Conservation (phyloP, 2,888 invertebrate species). For the Yponomeuta sedellus region DNA sequence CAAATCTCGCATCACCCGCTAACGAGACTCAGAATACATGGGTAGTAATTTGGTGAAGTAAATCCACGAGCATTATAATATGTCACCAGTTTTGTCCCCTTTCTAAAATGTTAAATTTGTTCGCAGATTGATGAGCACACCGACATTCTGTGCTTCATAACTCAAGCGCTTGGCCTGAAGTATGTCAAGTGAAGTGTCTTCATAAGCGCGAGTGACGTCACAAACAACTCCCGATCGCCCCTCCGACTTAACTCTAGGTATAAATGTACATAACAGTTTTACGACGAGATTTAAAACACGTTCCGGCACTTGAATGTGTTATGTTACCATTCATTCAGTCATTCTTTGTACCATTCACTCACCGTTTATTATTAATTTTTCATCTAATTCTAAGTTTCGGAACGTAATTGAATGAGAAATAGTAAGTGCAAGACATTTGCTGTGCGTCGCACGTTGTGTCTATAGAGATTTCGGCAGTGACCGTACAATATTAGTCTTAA, state of each 20-base stretch:
- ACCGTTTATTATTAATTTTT: neutral
- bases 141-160: conserved; percentile 91
- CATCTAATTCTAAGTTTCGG: neutral
- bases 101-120: conserved; percentile 21
- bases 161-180: conserved; percentile 81
- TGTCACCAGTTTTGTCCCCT: neutral
- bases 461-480: too few species aligned
- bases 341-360: neutral
- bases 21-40: neutral
- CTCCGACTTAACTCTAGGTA: conserved; percentile 7
- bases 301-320: neutral
- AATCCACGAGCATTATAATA: too few species aligned
- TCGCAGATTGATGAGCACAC: conserved; percentile 94
- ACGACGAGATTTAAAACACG: neutral
- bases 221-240: conserved; percentile 22
- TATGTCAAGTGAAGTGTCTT: conserved; percentile 55
- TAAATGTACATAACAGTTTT: neutral
- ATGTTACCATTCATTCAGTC: neutral
- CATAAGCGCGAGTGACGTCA: neutral
- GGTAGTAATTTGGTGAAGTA: too few species aligned
- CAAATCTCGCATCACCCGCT: too few species aligned
- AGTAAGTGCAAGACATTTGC: neutral
- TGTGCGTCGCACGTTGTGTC: too few species aligned
- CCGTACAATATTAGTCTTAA: too few species aligned
- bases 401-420: neutral